Percentiles rank a stretch among this genome's conserved stretches.
phyloP scores from a whole-genome alignment of 2,113 vertebrate species.

The Pelecanus crispus region DNA sequence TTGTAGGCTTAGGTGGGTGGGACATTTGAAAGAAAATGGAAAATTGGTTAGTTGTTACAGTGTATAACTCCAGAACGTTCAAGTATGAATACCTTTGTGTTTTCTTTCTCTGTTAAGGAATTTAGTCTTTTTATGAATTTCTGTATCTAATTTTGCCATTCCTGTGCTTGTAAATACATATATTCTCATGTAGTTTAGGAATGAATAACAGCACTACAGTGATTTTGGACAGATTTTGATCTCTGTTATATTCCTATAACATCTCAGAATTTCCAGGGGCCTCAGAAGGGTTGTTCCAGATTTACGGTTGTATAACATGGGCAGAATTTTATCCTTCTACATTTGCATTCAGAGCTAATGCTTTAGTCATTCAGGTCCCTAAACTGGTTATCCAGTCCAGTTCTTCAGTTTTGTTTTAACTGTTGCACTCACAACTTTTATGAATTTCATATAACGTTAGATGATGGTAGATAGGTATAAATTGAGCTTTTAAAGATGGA shows the following conservation, averaged over 20 bases:
- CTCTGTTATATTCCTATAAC: not conserved
- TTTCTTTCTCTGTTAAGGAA: not conserved
- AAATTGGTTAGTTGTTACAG: not conserved
- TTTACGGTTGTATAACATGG: not conserved
- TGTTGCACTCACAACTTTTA: not conserved
- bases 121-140: not conserved
- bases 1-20: not conserved
- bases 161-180: not conserved
- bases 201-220: not conserved
- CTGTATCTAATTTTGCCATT: not conserved
- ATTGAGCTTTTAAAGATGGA: not conserved
- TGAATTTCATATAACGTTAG: not conserved
- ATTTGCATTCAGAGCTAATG: not conserved
- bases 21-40: not conserved
- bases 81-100: not conserved
- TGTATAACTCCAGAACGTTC: not conserved
- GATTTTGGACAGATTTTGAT: not conserved
- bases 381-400: not conserved
- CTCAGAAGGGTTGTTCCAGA: not conserved
- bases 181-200: not conserved
- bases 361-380: not conserved
- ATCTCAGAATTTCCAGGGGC: not conserved
- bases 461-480: not conserved
- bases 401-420: not conserved
- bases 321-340: not conserved